These are phyloP conservation scores for Andrena bucephala DNA, from an alignment of 2,888 invertebrate genomes.

Conservation along the genomic window DNA sequence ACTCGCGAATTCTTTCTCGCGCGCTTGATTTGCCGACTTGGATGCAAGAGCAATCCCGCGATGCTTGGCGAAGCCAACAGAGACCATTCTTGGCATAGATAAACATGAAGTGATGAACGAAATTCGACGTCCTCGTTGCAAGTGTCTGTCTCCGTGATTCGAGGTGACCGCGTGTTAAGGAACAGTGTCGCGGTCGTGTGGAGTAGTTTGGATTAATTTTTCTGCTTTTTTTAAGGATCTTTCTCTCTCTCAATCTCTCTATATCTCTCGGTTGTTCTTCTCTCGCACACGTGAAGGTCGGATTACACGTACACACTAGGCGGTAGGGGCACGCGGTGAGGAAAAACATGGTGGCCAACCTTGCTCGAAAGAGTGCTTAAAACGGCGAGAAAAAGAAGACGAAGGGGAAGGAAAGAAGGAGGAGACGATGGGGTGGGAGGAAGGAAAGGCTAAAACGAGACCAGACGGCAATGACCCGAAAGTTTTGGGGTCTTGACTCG, in stretches of 20 bases:
- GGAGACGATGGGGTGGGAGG: constrained; percentile 57
- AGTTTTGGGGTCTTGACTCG: constrained; percentile 75
- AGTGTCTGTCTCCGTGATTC: constrained; percentile 51
- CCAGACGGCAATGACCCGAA: constrained; percentile 80
- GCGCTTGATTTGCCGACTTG: neutral
- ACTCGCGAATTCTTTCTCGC: constrained; percentile 21
- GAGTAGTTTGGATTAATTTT: constrained; percentile 21
- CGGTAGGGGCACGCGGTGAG: constrained; percentile 66
- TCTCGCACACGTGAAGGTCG: constrained; percentile 70
- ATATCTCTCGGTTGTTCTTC: constrained; percentile 39
- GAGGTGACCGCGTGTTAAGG: constrained; percentile 49
- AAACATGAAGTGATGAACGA: constrained; percentile 63
- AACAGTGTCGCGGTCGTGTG: constrained; percentile 57
- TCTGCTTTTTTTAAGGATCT: constrained; percentile 14
- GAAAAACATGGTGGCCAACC: constrained; percentile 74
- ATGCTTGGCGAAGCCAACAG: constrained; percentile 31
- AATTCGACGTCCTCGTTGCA: constrained; percentile 72
- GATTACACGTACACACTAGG: constrained; percentile 67
- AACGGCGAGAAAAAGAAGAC: constrained; percentile 63
- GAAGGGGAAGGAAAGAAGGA: constrained; percentile 57
- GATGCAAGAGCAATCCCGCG: neutral
- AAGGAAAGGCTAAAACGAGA: constrained; percentile 75
- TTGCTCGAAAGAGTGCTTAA: constrained; percentile 70
- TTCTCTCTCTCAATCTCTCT: constrained; percentile 20
- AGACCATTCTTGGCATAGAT: constrained; percentile 58